Percentiles rank a stretch among this genome's conserved stretches.
Evolutionary conservation across 2,888 invertebrate species (phyloP).

Genomic region (Tuta absoluta): DNA sequence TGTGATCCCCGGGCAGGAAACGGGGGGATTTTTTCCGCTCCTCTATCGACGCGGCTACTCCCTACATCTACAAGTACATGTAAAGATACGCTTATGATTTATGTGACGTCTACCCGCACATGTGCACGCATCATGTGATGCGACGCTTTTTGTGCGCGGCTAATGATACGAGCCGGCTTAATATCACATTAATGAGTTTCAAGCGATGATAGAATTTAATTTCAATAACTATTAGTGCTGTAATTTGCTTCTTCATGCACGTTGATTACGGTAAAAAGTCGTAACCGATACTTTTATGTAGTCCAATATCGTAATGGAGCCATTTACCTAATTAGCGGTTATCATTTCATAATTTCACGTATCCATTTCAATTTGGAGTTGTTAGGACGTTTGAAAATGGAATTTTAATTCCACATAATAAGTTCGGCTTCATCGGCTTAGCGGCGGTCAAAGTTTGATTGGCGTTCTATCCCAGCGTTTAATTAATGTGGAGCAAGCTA

Average conservation of each 20-base stretch:
- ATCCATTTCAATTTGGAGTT: constrained; percentile 67
- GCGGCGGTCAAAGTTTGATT: constrained; percentile 79
- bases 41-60: constrained; percentile 72
- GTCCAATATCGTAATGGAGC: constrained; percentile 36
- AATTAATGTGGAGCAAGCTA: constrained; percentile 74
- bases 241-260: constrained; percentile 45
- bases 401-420: constrained; percentile 79
- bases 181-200: constrained; percentile 59
- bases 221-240: constrained; percentile 44
- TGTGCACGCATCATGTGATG: constrained; percentile 71
- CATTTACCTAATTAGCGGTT: constrained; percentile 53
- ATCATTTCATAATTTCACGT: constrained; percentile 53
- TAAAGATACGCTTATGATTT: constrained; percentile 78
- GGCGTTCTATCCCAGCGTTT: constrained; percentile 75
- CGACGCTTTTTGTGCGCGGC: constrained; percentile 59
- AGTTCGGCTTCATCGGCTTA: constrained; percentile 76
- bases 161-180: constrained; percentile 60
- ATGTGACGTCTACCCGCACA: constrained; percentile 70
- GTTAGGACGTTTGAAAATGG: constrained; percentile 63
- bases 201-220: constrained; percentile 52
- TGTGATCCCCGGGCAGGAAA: constrained; percentile 80
- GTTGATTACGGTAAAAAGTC: constrained; percentile 40
- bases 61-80: constrained; percentile 59
- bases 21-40: constrained; percentile 76
- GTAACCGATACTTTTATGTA: constrained; percentile 31